phyloP scores from a whole-genome alignment of 2,797 vertebrate genomes.

The Sebastes minor region DNA sequence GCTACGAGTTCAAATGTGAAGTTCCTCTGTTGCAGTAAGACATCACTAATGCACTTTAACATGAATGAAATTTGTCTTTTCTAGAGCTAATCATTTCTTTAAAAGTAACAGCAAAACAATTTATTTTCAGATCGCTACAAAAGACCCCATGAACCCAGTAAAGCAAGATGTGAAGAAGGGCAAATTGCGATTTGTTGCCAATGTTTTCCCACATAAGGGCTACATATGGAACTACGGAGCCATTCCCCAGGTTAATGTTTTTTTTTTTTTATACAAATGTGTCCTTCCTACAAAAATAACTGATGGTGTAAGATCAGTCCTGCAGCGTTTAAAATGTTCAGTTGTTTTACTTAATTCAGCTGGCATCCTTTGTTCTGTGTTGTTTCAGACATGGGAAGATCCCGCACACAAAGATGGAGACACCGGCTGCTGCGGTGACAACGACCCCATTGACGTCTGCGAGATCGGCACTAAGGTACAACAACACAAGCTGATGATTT shows the following conservation, averaged over 20 bases:
- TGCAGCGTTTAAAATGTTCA: not conserved
- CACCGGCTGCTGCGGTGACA: slow-evolving; percentile 93
- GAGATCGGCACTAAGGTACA: slow-evolving; percentile 96
- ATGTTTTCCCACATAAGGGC: slow-evolving; percentile 97
- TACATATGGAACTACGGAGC: slow-evolving; percentile 99
- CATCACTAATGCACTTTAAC: not conserved
- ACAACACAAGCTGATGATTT: not conserved
- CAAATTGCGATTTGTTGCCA: slow-evolving; percentile 93
- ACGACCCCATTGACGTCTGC: slow-evolving; percentile 98
- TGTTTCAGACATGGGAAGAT: slow-evolving; percentile 94
- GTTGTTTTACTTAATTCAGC: not conserved
- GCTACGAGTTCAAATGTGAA: not conserved
- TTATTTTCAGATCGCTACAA: slow-evolving; percentile 91
- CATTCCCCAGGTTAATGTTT: slow-evolving; percentile 90
- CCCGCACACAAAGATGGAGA: slow-evolving; percentile 91
- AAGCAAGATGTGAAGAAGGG: slow-evolving; percentile 98
- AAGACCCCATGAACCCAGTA: slow-evolving; percentile 94
- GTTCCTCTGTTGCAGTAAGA: not conserved
- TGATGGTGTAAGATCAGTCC: not conserved
- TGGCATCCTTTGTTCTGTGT: not conserved
- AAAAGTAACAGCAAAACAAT: not conserved
- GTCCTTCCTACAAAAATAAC: not conserved
- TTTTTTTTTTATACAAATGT: not conserved
- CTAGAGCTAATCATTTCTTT: not conserved
- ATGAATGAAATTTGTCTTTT: not conserved